A percentile compares a stretch with the other conserved stretches of the same genome.
Conservation (phyloP, 2,888 invertebrate genomes). For the Phortica magna region DNA sequence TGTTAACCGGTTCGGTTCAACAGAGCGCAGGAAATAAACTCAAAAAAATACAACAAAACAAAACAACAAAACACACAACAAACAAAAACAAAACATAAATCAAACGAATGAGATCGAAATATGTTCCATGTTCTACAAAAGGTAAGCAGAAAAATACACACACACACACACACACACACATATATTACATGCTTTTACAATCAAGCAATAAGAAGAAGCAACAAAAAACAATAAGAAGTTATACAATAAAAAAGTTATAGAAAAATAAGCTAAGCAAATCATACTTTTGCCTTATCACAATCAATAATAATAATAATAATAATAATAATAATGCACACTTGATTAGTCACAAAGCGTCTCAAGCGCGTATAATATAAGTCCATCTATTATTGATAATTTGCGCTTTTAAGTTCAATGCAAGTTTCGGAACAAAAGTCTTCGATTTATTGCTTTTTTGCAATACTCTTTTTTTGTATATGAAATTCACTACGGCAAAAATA, state of each 20-base stretch:
- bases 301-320: no score
- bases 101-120: conserved; percentile 29
- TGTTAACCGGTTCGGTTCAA: conserved; percentile 72
- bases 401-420: no score
- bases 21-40: conserved; percentile 45
- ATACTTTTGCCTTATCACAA: no score
- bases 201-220: conserved; percentile 34
- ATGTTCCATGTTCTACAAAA: conserved; percentile 12
- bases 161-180: background rate
- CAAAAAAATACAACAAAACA: conserved; percentile 31
- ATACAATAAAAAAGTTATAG: background rate
- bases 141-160: conserved; percentile 1
- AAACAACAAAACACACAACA: conserved; percentile 33
- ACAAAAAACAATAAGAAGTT: conserved; percentile 43
- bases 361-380: no score
- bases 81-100: conserved; percentile 38
- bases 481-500: background rate
- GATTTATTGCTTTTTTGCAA: no score
- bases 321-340: no score
- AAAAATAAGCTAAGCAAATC: background rate
- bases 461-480: no score
- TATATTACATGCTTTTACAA: background rate
- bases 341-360: no score
- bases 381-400: no score
- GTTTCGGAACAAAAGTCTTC: no score